Base-by-base conservation (phyloP, 2,113 vertebrate species). In the Numida meleagris region DNA sequence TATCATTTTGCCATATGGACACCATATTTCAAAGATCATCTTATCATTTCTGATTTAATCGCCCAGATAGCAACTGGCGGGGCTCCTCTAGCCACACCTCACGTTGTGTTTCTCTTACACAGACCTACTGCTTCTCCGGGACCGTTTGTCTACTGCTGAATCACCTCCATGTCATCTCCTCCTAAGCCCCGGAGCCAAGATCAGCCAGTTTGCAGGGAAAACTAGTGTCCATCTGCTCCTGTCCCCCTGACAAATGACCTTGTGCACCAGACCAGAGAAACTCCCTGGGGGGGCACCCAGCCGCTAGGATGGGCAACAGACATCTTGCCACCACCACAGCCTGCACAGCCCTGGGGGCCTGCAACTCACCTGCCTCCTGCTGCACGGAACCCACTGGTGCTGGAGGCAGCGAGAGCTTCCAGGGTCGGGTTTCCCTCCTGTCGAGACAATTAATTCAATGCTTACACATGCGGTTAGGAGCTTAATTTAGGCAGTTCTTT, bases 81-180 rank as follows among this genome's bases (percentile, higher is more conserved):
- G 46, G 17, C 13, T 59, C 38, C 40, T 65, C 23, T 7, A 0
- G 1, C 12, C 40, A 40, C 40, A 66, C 24, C 33, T 82, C 1
- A 0, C 4, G 2, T 38, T 10, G 59, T 12, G 1, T 38, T 4
- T 55, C 19, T 17, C 71, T 53, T 17, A 8, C 19, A 34, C 9
- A 34, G 76, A 45, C 3, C 3, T 38, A 50, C 4, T 45, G 33
- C 19, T 16, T 71, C 19, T 58, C 68, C 3, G 0, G 14, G 29
- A 79, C 19, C 19, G 14, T 70, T 38, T 84, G 45, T 23, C 50
- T 51, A 42, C 50, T 0, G 0, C 72, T 36, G 12, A 6, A 5
- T 34, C 2, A 0, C 15, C 34, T 65, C 74, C 2, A 1, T 14
- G 58, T 14, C 61, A 67, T 67, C 66, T 43, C 3, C 21, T n/a